Base-by-base conservation (phyloP, 1,140 invertebrate species). In the Sesamia nonagrioides region DNA sequence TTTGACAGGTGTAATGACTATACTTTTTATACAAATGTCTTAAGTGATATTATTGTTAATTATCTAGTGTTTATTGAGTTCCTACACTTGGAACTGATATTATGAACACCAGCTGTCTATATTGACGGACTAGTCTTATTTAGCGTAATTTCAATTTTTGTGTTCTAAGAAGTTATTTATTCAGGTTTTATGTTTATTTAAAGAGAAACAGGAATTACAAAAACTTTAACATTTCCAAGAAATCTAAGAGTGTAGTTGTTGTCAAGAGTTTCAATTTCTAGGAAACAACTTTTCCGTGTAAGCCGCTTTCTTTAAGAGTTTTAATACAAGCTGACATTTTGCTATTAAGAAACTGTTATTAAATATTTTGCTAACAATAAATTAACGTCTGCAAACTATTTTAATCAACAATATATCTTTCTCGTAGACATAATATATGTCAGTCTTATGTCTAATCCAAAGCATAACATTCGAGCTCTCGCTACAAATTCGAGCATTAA, bases 401-500 rank as follows among this genome's bases (percentile, higher is more conserved):
- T 66, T 66, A 66, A 66, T 66, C 61, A 66, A 66, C 61, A 66
- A 15, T 42, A 66, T n/a, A 66, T 66, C 61, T 42, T 58, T 21
- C 35, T 37, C 61, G 61, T 40, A 37, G 61, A 66, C 61, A 66
- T 66, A 66, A 66, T 66, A 66, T 58, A 40, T 52, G 69, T 73
- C 69, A 58, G 45, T 56, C 54, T 13, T 17, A 6, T 73, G 69
- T 73, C 68, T 52, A 71, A 71, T 68, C 27, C 17, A 68, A 68
- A 27, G 18, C 17, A 18, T 33, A 52, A 71, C 17, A 54, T 71
- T 52, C 13, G 66, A 52, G 27, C 48, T 6, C 27, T 17, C 35
- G 35, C 17, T 18, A 58, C 54, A 69, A 78, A 75, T n/a, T 52
- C 17, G 9, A 68, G 50, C 73, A 61, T 54, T 72, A 52, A 80